Percentiles rank a stretch among this genome's conserved stretches.
These are phyloP conservation scores for Nymphalis c-album DNA, from an alignment of 2,888 invertebrate species.

Conservation along the genomic window DNA sequence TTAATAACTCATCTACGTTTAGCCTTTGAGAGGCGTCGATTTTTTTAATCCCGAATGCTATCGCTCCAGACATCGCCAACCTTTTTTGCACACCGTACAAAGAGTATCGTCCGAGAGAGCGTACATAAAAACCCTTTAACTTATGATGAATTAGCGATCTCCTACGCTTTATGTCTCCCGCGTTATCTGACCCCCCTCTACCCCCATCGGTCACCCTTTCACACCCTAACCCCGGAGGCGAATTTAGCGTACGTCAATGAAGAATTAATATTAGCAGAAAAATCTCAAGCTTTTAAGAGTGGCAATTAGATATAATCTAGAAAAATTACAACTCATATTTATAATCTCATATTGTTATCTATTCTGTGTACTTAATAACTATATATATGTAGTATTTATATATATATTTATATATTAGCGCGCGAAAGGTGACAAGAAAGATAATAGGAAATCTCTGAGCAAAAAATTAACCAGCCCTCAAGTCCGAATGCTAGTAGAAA, in stretches of 20 bases:
- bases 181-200: constrained; percentile 62
- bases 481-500: too few relatives aligned
- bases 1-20: constrained; percentile 66
- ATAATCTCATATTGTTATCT: too few relatives aligned
- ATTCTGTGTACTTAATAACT: too few relatives aligned
- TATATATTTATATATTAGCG: too few relatives aligned
- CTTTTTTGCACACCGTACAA: constrained; percentile 74
- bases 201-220: constrained; percentile 45
- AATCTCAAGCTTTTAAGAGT: constrained; percentile 48
- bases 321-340: background rate
- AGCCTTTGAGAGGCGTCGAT: constrained; percentile 59
- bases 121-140: constrained; percentile 82
- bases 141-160: constrained; percentile 82
- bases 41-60: constrained; percentile 58
- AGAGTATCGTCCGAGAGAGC: constrained; percentile 60
- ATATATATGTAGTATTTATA: too few relatives aligned
- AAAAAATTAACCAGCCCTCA: too few relatives aligned
- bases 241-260: constrained; percentile 65
- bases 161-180: constrained; percentile 80
- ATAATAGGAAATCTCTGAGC: too few relatives aligned
- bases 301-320: constrained; percentile 21
- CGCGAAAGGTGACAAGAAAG: too few relatives aligned
- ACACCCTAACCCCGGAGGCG: constrained; percentile 46
- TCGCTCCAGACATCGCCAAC: constrained; percentile 63
- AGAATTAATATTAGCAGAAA: constrained; percentile 78